phyloP scores from a whole-genome alignment of 2,888 invertebrate species.

The Parnassius mnemosyne region DNA sequence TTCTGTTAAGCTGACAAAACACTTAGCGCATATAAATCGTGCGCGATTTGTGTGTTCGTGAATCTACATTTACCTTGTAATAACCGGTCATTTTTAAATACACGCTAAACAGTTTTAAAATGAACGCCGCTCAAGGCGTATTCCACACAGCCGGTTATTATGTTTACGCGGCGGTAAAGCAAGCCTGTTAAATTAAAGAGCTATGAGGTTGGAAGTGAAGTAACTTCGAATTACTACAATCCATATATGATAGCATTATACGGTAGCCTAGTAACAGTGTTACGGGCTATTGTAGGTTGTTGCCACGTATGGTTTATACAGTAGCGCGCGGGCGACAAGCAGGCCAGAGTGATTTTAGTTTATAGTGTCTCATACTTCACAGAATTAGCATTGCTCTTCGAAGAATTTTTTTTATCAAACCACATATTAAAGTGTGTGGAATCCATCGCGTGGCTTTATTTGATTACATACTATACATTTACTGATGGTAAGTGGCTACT shows the following conservation, averaged over 20 bases:
- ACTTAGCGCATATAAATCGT: constrained; percentile 50
- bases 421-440: constrained; percentile 1
- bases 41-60: constrained; percentile 43
- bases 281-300: constrained; percentile 24
- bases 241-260: constrained; percentile 6
- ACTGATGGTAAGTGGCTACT: no score
- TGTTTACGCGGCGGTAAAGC: neutral
- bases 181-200: constrained; percentile 12
- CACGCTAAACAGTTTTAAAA: constrained; percentile 18
- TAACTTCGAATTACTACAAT: neutral
- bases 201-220: neutral
- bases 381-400: constrained; percentile 29
- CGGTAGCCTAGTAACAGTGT: constrained; percentile 21
- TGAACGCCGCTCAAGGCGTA: constrained; percentile 30
- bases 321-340: constrained; percentile 44
- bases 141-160: constrained; percentile 38
- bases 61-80: constrained; percentile 37
- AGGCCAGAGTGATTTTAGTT: constrained; percentile 40
- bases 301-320: constrained; percentile 36
- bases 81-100: constrained; percentile 3
- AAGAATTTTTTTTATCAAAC: constrained; percentile 12
- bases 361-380: constrained; percentile 31
- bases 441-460: constrained; percentile 16
- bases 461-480: neutral
- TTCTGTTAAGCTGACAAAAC: constrained; percentile 57